Base-by-base conservation (phyloP, 1,140 invertebrate genomes). In the Heliconius melpomene region DNA sequence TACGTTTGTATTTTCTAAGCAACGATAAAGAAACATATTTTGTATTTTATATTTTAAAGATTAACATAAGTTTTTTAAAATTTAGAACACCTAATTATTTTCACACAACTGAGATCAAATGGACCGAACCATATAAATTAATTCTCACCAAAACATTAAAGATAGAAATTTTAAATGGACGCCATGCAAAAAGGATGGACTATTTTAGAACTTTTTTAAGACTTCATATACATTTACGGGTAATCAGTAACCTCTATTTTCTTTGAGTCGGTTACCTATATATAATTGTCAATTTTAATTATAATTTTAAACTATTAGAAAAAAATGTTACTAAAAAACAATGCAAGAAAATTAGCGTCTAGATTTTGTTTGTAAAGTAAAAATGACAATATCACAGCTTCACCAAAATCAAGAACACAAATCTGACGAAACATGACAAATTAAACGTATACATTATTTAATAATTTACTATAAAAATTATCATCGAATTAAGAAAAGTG, bases 71-170 rank as follows among this genome's bases (percentile, higher is more conserved):
- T 20, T 52, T 74, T 74, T 26, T 54, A n/a, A 29, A 54, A 40
- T 72, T 72, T 40, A 40, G 36, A 72, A 36, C n/a, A 72, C 16
- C 38, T 38, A 38, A 72, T 38, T 72, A 72, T 38, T 72, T 72
- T 72, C 73, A 74, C 46, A 57, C 26, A 60, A 38, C 16, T 75
- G 74, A 57, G 74, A 75, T 75, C 74, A 60, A 57, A 50, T 60
- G 29, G 50, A 75, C 32, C 32, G 54, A 75, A 75, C 54, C 13
- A 74, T 57, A 60, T 36, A 32, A 38, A 36, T 38, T 36, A 75
- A 16, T 52, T 26, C 3, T 3, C 29, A 75, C 50, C 7, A 52
- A 54, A 54, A 16, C 11, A 46, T 75, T 38, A 8, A 23, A 60
- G 2, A 75, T 40, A 66, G n/a, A 54, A 26, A 66, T 60, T 75